Evolutionary conservation across 2,113 vertebrate genomes (phyloP), one percentile per base, ranked within the genome.

Genomic region (Tupaia tana): DNA sequence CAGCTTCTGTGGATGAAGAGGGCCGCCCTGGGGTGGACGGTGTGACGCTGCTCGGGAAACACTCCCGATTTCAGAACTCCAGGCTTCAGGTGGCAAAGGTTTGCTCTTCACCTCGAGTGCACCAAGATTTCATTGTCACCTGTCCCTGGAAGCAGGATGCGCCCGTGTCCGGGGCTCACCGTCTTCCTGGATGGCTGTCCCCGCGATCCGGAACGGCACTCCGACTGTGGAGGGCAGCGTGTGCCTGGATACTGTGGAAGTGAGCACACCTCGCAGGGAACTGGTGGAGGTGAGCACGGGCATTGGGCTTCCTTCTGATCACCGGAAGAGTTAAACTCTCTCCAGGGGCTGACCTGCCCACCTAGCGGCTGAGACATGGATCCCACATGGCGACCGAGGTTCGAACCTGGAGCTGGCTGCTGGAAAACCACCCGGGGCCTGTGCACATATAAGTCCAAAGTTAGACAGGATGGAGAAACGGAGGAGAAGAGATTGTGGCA

Each of bases 21-120:
- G 59, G 43, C 43, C 43, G 3, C 43, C 3, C 43, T 43, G 43
- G 43, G 43, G 43, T 43, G 43, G 43, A 43, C 43, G 58, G 79
- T 56, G 25, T 22, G 56, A 71, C 89, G n/a, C 66, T 75, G 84
- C 73, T 92, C 31, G 69, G 86, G 56, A 87, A 81, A 90, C 95
- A 75, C 1, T 63, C 70, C 56, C 73, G 19, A 31, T 29, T 59
- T 92, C 64, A 79, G 70, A 82, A 67, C 4, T 22, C 61, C 20
- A 85, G 7, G 14, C 86, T 94, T 96, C 43, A 43, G 43, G 43
- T 43, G 43, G 43, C 43, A 34, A 58, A 43, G 75, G 56, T 56
- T 67, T 90, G 31, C 59, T 86, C 11, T 64, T 80, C 90, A 83
- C 64, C 12, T 54, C 43, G 18, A 87, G 66, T 20, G 3, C 58